These are phyloP conservation scores for Morpho achilles DNA, from an alignment of 2,888 invertebrate genomes.

Conservation along the genomic window DNA sequence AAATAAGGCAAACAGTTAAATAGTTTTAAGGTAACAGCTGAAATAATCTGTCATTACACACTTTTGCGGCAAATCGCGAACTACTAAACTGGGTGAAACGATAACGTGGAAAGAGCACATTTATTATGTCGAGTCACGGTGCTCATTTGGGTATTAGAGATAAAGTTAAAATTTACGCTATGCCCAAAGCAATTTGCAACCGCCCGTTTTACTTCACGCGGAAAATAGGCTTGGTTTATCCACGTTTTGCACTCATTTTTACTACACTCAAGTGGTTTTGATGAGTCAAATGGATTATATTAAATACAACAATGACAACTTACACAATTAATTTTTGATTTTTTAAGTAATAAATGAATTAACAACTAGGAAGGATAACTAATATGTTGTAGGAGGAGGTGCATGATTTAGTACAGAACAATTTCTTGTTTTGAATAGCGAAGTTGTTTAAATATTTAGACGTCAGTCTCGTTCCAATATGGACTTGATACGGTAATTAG, in stretches of 20 bases:
- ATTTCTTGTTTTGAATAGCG: too few relatives aligned
- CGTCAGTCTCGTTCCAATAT: too few relatives aligned
- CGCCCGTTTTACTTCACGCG: constrained; percentile 73
- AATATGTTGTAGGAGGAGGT: too few relatives aligned
- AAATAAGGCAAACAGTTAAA: too few relatives aligned
- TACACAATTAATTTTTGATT: too few relatives aligned
- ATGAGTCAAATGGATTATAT: constrained; percentile 60
- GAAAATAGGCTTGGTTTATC: constrained; percentile 78
- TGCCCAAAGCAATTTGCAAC: constrained; percentile 79
- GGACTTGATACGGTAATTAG: too few relatives aligned
- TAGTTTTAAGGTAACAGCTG: background rate
- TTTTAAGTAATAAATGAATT: too few relatives aligned
- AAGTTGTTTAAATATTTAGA: too few relatives aligned
- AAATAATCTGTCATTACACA: background rate
- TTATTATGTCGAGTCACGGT: constrained; percentile 77
- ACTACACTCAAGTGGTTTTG: constrained; percentile 31
- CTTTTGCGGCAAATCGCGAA: background rate
- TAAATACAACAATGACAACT: constrained; percentile 25
- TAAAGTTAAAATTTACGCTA: constrained; percentile 80
- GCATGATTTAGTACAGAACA: too few relatives aligned
- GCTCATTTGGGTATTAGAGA: constrained; percentile 79
- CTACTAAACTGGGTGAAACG: constrained; percentile 3
- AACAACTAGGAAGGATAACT: too few relatives aligned
- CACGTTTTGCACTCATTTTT: constrained; percentile 74
- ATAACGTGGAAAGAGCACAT: constrained; percentile 69